Evolutionary conservation across 2,888 invertebrate species (phyloP), one percentile per base, ranked within the genome.

Genomic region (Micoletzkya japonica): DNA sequence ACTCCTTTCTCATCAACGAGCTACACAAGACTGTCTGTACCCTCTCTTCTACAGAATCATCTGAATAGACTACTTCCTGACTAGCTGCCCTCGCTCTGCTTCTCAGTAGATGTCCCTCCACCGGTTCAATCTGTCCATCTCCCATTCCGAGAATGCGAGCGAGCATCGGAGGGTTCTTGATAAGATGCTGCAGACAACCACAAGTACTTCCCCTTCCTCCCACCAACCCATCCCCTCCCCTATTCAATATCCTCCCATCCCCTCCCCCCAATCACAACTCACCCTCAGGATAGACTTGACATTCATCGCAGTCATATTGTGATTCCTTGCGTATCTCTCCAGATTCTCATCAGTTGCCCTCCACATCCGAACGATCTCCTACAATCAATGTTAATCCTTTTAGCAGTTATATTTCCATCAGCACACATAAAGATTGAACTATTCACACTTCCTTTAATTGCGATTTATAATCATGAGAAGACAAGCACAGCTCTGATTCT

Each of bases 281-380:
- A 71, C 71, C 34, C 59, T 44, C 37, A 71, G 36, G 7, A 71
- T 44, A 10, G 66, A 50, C 24, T 71, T 71, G 59, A 71, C 71
- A 30, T 71, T 71, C 4, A 66, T 4, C 37, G 71, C 50, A 24
- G 66, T 52, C 59, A 71, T 37, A 67, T 71, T 71, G 59, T 59
- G 67, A 1, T 36, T 34, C 30, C 44, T 26, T 6, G 71, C 71
- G 7, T 54, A 57, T 4, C 50, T 59, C 50, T 66, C 67, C 30
- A 71, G 71, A 30, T 66, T 58, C 50, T 71, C 56, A 32, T 71
- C 59, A 4, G 66, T 67, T 6, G 49, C 34, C 4, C 28, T 26
- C 20, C 30, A 71, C 39, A 67, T 44, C n/a, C 64, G 57, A 3
- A 58, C n/a, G n/a, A 70, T n/a, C 30, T 70, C 66, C 52, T 63